Percentiles rank a stretch among this genome's conserved stretches.
phyloP scores from a whole-genome alignment of 2,797 vertebrate species.

The Atherinosoma microstoma region DNA sequence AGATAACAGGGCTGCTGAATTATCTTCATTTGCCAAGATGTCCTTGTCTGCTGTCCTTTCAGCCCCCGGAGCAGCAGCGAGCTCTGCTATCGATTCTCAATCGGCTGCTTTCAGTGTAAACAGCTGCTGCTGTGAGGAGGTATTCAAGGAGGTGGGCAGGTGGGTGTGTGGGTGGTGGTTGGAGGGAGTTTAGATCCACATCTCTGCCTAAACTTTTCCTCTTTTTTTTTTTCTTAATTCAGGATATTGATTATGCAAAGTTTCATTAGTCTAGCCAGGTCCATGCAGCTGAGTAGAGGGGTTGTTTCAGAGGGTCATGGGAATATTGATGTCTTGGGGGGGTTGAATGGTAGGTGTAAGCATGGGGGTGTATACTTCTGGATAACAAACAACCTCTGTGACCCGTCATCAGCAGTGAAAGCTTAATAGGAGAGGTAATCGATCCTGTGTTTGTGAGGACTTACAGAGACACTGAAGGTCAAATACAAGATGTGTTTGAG shows the following conservation, averaged over 20 bases:
- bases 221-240: slow-evolving; percentile 18
- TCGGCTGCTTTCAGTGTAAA: slow-evolving; percentile 56
- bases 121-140: slow-evolving; percentile 41
- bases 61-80: slow-evolving; percentile 45
- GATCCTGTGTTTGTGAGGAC: slow-evolving; percentile 56
- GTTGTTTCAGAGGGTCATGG: slow-evolving; percentile 72
- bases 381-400: slow-evolving; percentile 65
- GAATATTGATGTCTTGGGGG: slow-evolving; percentile 73
- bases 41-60: slow-evolving; percentile 78
- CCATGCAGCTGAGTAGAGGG: slow-evolving; percentile 29
- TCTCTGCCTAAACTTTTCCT: slow-evolving; percentile 10
- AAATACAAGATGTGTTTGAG: slow-evolving; percentile 41
- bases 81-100: slow-evolving; percentile 72
- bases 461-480: slow-evolving; percentile 62
- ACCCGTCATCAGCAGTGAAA: slow-evolving; percentile 77
- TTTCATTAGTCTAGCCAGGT: slow-evolving; percentile 46
- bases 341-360: slow-evolving; percentile 52
- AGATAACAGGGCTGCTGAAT: slow-evolving; percentile 67
- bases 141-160: slow-evolving; percentile 27
- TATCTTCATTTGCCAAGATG: slow-evolving; percentile 71
- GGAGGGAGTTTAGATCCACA: slow-evolving; percentile 26
- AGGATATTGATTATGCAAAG: slow-evolving; percentile 76
- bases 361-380: slow-evolving; percentile 40
- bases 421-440: slow-evolving; percentile 70
- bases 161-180: slow-evolving; percentile 26